Evolutionary conservation across 1,140 invertebrate species (phyloP).

Genomic region (Drosophila ficusphila): DNA sequence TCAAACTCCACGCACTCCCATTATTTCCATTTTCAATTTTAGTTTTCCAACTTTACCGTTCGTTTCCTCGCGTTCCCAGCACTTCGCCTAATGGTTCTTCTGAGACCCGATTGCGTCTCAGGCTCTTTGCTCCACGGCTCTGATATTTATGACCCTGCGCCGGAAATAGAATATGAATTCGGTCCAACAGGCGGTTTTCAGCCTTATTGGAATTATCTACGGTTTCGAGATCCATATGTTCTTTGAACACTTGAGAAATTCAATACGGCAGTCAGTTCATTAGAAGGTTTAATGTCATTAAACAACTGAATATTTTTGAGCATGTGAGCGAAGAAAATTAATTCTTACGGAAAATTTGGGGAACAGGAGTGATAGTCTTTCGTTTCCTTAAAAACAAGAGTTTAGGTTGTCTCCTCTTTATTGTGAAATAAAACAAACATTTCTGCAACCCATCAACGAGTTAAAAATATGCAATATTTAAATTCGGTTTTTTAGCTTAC

Average conservation of each 20-base stretch:
- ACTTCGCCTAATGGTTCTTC: conserved; percentile 69
- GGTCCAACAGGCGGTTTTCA: conserved; percentile 34
- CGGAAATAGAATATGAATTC: conserved; percentile 65
- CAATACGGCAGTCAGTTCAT: conserved; percentile 21
- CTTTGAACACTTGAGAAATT: conserved; percentile 11
- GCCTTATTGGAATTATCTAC: conserved; percentile 71
- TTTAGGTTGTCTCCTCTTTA: no score
- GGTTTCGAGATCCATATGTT: conserved; percentile 7
- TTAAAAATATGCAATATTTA: no score
- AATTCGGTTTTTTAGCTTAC: no score
- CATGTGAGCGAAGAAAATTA: neutral
- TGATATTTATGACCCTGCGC: conserved; percentile 61
- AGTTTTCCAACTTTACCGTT: conserved; percentile 62
- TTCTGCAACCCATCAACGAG: no score
- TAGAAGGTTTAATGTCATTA: conserved; percentile 14
- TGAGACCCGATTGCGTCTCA: conserved; percentile 48
- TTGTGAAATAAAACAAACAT: no score
- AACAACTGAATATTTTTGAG: neutral
- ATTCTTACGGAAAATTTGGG: neutral
- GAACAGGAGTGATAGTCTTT: no score
- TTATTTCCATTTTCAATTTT: conserved; percentile 37
- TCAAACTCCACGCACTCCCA: neutral
- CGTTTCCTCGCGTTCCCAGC: conserved; percentile 39
- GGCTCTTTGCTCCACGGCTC: conserved; percentile 20
- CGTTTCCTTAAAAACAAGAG: neutral